Conservation (phyloP, 2,888 invertebrate genomes). For the Meteorus colon region DNA sequence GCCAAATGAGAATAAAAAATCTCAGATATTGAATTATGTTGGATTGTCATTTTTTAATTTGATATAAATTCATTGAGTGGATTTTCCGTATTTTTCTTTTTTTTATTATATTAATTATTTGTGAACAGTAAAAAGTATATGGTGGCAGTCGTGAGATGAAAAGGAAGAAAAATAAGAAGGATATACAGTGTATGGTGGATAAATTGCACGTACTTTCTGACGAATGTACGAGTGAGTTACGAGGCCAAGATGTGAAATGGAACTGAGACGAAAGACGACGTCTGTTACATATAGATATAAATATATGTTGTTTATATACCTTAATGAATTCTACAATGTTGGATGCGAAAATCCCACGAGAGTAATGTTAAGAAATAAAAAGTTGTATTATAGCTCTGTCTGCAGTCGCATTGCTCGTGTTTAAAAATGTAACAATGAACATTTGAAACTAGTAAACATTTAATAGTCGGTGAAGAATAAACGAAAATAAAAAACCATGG, state of each 20-base stretch:
- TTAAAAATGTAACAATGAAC: constrained; percentile 35
- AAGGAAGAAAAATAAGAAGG: constrained; percentile 12
- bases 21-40: no score
- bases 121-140: background rate
- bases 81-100: background rate
- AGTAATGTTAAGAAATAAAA: constrained; percentile 44
- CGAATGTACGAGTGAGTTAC: constrained; percentile 47
- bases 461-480: background rate
- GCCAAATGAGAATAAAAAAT: constrained; percentile 12
- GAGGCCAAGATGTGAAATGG: constrained; percentile 37
- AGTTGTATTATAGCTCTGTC: constrained; percentile 37
- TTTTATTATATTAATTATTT: background rate
- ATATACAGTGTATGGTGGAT: constrained; percentile 46
- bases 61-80: background rate
- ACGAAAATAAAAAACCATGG: background rate
- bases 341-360: constrained; percentile 33
- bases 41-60: background rate
- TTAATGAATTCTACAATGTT: constrained; percentile 49
- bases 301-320: constrained; percentile 1
- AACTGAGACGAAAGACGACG: constrained; percentile 40
- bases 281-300: constrained; percentile 45
- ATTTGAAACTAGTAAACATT: background rate
- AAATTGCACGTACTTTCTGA: constrained; percentile 50
- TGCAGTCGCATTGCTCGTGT: constrained; percentile 17
- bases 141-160: background rate